Evolutionary conservation across 2,797 vertebrate species (phyloP).

Genomic region (Siniperca obscura): DNA sequence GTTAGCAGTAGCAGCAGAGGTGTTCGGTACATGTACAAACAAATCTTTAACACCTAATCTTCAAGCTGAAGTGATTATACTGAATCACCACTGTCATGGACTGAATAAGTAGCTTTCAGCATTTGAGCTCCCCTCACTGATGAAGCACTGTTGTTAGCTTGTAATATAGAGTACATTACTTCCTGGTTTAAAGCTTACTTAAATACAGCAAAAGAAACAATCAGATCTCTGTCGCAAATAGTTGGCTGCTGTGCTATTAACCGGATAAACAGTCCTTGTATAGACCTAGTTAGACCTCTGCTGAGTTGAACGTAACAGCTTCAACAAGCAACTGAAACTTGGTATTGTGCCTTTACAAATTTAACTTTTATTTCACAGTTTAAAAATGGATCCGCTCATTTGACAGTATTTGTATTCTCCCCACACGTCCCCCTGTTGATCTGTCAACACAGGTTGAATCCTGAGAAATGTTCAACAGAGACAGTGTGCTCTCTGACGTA

Average conservation of each 20-base stretch:
- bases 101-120: no score
- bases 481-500: background rate
- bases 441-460: background rate
- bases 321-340: no score
- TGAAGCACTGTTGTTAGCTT: background rate
- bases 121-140: background rate
- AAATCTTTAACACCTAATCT: no score
- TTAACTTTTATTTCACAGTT: background rate
- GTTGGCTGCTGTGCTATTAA: no score
- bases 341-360: no score
- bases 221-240: no score
- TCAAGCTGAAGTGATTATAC: no score
- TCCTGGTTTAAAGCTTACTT: background rate
- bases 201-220: background rate
- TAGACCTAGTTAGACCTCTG: no score
- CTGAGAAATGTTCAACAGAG: background rate
- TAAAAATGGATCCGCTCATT: background rate
- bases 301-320: no score
- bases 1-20: background rate
- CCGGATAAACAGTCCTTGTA: no score
- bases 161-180: background rate
- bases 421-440: background rate
- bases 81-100: no score
- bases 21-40: background rate
- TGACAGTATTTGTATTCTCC: background rate